Percentiles rank a stretch among this genome's conserved stretches.
Evolutionary conservation across 37 sponge, comb jelly and placozoan genomes (phyloP).

Genomic region (Halisarca cf. caerulea): DNA sequence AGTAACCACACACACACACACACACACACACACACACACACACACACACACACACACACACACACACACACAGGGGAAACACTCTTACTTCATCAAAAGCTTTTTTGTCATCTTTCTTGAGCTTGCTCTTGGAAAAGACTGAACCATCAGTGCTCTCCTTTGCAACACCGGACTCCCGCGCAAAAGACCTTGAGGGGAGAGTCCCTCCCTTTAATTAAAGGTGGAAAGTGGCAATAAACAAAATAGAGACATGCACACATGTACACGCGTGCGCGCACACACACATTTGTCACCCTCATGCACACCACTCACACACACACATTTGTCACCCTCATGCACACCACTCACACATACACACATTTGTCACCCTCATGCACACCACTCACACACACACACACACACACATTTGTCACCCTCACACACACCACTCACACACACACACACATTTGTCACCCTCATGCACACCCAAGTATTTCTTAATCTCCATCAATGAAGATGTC

Average conservation of each 20-base stretch:
- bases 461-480: too few species aligned
- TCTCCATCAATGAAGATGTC: neutral
- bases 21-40: neutral
- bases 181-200: too few species aligned
- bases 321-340: too few species aligned
- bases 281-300: neutral
- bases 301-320: too few species aligned
- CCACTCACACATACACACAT: too few species aligned
- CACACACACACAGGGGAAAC: neutral
- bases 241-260: neutral
- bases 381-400: too few species aligned
- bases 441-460: too few species aligned
- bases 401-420: too few species aligned
- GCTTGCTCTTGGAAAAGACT: neutral
- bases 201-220: neutral
- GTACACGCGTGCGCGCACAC: neutral
- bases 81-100: slow-evolving; percentile 64
- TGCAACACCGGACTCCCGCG: too few species aligned
- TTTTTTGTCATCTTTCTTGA: slow-evolving; percentile 48
- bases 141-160: slow-evolving; percentile 10
- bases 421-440: too few species aligned
- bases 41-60: neutral
- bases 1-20: too few species aligned
- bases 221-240: neutral
- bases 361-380: too few species aligned